These are phyloP conservation scores for Lepidurus packardi DNA, from an alignment of 1,140 invertebrate genomes.

Conservation along the genomic window DNA sequence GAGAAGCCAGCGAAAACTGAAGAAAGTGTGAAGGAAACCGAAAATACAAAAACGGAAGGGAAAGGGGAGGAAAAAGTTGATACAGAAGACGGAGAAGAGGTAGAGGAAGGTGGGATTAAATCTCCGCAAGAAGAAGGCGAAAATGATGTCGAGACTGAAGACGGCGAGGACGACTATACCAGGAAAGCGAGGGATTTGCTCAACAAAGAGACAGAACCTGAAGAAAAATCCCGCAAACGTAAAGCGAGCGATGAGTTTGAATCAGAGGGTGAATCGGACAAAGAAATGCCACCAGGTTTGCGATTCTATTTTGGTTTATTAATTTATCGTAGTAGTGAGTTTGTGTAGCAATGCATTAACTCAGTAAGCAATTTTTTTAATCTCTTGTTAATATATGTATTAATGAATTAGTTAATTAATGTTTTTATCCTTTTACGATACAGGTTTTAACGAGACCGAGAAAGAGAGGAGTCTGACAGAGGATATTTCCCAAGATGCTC, in stretches of 20 bases:
- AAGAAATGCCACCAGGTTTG: conserved; percentile 19
- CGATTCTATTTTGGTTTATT: neutral
- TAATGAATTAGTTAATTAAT: no score
- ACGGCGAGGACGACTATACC: neutral
- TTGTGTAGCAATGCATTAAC: no score
- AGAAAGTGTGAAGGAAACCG: conserved; percentile 43
- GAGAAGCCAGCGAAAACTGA: conserved; percentile 35
- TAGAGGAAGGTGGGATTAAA: conserved; percentile 44
- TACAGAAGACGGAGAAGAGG: conserved; percentile 45
- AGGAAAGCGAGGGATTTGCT: neutral
- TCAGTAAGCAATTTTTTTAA: no score
- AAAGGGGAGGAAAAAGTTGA: conserved; percentile 47
- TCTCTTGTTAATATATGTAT: no score
- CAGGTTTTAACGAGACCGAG: neutral
- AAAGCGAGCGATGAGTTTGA: neutral
- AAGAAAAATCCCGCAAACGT: conserved; percentile 12
- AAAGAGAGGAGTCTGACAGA: neutral
- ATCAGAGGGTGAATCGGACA: conserved; percentile 25
- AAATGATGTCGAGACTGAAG: neutral
- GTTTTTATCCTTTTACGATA: neutral
- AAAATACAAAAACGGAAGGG: conserved; percentile 44
- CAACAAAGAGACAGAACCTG: neutral
- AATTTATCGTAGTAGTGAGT: neutral
- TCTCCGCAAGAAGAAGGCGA: neutral
- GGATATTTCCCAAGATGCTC: neutral